phyloP scores from a whole-genome alignment of 2,888 invertebrate genomes.

The Phorcus lineatus region DNA sequence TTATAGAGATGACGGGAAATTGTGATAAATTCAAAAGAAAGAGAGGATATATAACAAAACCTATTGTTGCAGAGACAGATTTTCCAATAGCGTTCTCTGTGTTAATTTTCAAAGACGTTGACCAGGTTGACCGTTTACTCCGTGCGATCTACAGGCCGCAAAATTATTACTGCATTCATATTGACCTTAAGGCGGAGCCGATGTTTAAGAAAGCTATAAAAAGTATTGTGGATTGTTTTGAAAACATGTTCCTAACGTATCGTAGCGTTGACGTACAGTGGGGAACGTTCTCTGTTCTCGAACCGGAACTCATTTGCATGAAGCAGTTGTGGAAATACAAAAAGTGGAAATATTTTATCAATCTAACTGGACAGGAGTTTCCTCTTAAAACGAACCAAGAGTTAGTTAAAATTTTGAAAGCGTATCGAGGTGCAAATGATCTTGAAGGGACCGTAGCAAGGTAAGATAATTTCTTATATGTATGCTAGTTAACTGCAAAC shows the following conservation, averaged over 20 bases:
- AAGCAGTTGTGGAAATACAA: constrained; percentile 44
- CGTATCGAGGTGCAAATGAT: constrained; percentile 66
- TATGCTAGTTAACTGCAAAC: not conserved
- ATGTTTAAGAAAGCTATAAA: constrained; percentile 45
- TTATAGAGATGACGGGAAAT: constrained; percentile 31
- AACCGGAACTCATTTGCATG: constrained; percentile 67
- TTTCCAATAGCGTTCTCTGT: constrained; percentile 63
- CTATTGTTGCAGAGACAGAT: constrained; percentile 38
- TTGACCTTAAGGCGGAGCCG: constrained; percentile 54
- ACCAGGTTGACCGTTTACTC: constrained; percentile 55
- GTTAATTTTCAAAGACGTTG: constrained; percentile 52
- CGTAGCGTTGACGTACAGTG: constrained; percentile 51
- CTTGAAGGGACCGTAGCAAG: constrained; percentile 45
- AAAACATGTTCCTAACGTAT: constrained; percentile 64
- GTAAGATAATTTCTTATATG: constrained; percentile 25
- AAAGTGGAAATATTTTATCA: constrained; percentile 69
- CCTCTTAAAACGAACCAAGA: constrained; percentile 69
- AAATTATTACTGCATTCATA: constrained; percentile 67
- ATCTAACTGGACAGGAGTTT: constrained; percentile 67
- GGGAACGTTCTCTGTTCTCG: constrained; percentile 62
- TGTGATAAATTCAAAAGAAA: constrained; percentile 40
- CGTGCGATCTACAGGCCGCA: constrained; percentile 62
- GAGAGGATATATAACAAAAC: constrained; percentile 43
- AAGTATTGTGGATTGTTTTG: constrained; percentile 57
- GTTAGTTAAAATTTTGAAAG: constrained; percentile 60